phyloP scores from a whole-genome alignment of 2,888 invertebrate species.

The Lepidocyrtoides sp. region DNA sequence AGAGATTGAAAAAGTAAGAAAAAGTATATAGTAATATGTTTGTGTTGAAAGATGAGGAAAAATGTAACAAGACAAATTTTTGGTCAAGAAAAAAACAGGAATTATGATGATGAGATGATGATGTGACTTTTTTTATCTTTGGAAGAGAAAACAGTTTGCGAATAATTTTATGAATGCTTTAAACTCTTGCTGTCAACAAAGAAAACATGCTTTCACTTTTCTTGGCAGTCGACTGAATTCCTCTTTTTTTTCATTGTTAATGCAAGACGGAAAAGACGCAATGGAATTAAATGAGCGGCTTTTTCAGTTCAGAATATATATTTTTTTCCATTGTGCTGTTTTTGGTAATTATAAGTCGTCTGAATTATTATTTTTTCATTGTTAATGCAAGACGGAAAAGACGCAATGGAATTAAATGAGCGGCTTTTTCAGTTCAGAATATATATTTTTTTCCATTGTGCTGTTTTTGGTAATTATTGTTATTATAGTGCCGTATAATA shows the following conservation, averaged over 20 bases:
- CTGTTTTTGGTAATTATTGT: not conserved
- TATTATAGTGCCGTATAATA: not conserved
- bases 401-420: no score
- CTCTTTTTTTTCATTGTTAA: not conserved
- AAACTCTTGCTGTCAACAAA: not conserved
- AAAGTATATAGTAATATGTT: not conserved
- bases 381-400: no score
- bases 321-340: no score
- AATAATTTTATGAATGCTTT: slow-evolving; percentile 4
- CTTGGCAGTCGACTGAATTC: not conserved
- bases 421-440: not conserved
- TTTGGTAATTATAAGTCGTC: not conserved
- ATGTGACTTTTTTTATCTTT: slow-evolving; percentile 19
- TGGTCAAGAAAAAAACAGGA: not conserved
- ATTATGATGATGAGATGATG: slow-evolving; percentile 33
- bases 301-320: not conserved
- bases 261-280: not conserved
- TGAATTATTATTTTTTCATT: not conserved
- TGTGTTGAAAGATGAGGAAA: slow-evolving; percentile 32
- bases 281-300: no score
- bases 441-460: no score
- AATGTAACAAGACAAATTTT: slow-evolving; percentile 22
- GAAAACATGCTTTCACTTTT: not conserved
- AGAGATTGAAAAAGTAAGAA: slow-evolving; percentile 6
- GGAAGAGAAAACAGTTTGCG: not conserved